Base-by-base conservation (phyloP, 2,888 invertebrate genomes). In the Papilio elwesi region DNA sequence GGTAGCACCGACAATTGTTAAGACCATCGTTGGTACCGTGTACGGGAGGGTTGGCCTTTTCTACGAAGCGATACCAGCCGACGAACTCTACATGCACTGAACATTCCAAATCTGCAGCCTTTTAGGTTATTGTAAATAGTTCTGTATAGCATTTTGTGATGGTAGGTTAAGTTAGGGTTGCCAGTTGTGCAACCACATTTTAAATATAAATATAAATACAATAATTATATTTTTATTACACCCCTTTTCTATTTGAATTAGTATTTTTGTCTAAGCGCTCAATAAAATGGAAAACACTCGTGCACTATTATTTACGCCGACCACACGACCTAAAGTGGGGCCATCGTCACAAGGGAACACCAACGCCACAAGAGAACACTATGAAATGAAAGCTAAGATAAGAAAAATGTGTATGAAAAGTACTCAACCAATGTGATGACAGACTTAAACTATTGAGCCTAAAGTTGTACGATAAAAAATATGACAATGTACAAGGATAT, bases 1-100 rank as follows among this genome's bases (percentile, higher is more conserved):
- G 75, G 79, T 92, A 5, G 90, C 90, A 0, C 87, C 90, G 0
- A 91, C 92, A 0, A 86, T 93, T 47, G 87, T 91, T 0, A 73
- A 76, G 9, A 87, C 89, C 9, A 87, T 91, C 52, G 83, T 90
- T 0, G 73, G 80, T 0, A 78, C 82, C 1, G 87, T 89, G 1
- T 79, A 90, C 0, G 80, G 87, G 0, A 80, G 76, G 0, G 84
- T 91, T 0, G 81, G 87, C 9, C 82, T 84, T 1, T 77, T 93
- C 0, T 93, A 87, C 81, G 82, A 82, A 16, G 86, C 86, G 0
- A 88, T 92, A 0, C 89, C 92, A 0, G 81, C 82, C 0, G 82
- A 85, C 0, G 78, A 91, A 78, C 80, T 91, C 0, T 73, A 67
- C 47, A 59, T 82, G 15, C 62, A 77, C 36, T 80, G 43, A 64